These are phyloP conservation scores for Cyclophora punctaria DNA, from an alignment of 2,888 invertebrate species.

Conservation along the genomic window DNA sequence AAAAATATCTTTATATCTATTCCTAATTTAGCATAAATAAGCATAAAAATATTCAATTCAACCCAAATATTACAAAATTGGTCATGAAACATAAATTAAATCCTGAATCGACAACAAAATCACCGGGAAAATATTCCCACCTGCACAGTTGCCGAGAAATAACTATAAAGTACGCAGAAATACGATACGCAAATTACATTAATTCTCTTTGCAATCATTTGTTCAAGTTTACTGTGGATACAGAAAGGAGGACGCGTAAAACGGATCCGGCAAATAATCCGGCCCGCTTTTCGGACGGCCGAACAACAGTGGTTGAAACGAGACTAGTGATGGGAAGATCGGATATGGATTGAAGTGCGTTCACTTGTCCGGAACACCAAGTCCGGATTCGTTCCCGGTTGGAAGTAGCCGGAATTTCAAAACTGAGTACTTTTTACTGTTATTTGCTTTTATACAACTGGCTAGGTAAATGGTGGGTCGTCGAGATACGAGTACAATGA, in stretches of 20 bases:
- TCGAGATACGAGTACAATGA: no score
- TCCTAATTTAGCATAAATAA: no score
- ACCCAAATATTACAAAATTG: no score
- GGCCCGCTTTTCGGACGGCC: conserved; percentile 17
- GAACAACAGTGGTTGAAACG: conserved; percentile 18
- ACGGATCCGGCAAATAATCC: conserved; percentile 17
- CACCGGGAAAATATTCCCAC: no score
- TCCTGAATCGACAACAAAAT: no score
- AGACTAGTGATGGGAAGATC: conserved; percentile 15
- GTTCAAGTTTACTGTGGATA: conserved; percentile 12
- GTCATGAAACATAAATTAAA: no score
- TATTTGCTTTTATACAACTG: neutral
- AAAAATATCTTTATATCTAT: no score
- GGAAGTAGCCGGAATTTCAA: conserved; percentile 6
- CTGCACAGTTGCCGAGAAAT: no score
- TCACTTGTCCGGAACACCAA: conserved; percentile 21
- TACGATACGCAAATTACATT: neutral
- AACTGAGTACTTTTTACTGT: conserved; percentile 4
- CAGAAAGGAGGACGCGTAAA: conserved; percentile 19
- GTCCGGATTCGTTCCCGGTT: conserved; percentile 14
- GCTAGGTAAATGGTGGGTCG: no score
- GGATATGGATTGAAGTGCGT: conserved; percentile 22
- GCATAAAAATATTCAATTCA: no score
- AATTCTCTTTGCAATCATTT: conserved; percentile 10
- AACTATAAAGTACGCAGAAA: no score